Conservation (phyloP, 2,797 vertebrate genomes). For the Hapalemur alaotrensis region DNA sequence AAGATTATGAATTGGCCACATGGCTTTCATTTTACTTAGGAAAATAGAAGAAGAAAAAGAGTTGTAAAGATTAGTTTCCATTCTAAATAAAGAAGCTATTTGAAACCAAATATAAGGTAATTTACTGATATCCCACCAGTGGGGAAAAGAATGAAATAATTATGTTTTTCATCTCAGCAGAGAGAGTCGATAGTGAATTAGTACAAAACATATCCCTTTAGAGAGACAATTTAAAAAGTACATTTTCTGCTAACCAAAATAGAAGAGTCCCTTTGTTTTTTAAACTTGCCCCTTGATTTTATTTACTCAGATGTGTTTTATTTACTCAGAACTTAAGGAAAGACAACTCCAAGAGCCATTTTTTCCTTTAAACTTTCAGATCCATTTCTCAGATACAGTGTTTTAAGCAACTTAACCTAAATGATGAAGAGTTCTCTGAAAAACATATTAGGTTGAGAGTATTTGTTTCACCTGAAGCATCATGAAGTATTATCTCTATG, state of each 20-base stretch:
- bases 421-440: background rate
- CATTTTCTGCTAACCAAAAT: background rate
- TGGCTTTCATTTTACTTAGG: background rate
- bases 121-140: background rate
- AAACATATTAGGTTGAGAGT: background rate
- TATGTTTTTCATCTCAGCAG: conserved; percentile 37
- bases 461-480: conserved; percentile 1
- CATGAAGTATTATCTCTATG: background rate
- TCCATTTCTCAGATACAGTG: background rate
- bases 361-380: background rate
- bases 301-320: conserved; percentile 4
- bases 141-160: background rate
- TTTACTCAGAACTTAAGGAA: background rate
- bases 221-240: conserved; percentile 25
- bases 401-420: background rate
- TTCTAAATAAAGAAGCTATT: conserved; percentile 41
- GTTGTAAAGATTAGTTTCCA: conserved; percentile 7
- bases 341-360: background rate
- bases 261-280: background rate
- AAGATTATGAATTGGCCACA: background rate
- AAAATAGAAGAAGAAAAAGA: background rate
- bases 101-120: background rate
- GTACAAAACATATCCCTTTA: background rate
- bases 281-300: background rate
- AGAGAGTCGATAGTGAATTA: background rate